These are phyloP conservation scores for Henicopernis longicauda DNA, from an alignment of 2,113 vertebrate genomes.

Conservation along the genomic window DNA sequence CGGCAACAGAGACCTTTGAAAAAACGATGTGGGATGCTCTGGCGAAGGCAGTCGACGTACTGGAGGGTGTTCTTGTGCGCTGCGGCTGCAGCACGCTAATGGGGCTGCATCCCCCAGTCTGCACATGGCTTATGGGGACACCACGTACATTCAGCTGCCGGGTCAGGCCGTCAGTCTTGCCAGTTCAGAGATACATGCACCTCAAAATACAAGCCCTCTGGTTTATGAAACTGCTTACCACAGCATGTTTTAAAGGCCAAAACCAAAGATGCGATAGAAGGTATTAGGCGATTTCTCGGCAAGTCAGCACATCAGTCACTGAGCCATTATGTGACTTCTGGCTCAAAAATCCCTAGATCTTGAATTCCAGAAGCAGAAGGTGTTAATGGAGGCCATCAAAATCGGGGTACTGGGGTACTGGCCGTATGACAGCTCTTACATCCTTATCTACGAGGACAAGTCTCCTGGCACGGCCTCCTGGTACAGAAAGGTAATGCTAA, in stretches of 20 bases:
- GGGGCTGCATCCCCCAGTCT: neutral
- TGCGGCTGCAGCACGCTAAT: neutral
- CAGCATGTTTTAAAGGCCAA: neutral
- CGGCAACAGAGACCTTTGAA: neutral
- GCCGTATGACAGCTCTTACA: neutral
- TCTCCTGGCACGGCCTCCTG: neutral
- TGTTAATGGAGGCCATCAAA: neutral
- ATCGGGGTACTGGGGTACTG: rapidly evolving
- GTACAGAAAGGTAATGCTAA: neutral
- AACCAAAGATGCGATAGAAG: neutral
- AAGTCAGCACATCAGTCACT: neutral
- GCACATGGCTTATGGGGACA: neutral
- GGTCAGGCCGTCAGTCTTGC: neutral
- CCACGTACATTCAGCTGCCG: neutral
- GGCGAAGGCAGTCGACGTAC: rapidly evolving
- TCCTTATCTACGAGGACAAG: neutral
- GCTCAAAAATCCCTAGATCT: neutral
- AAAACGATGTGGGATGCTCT: neutral
- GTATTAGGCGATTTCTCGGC: neutral
- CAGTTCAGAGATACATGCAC: neutral
- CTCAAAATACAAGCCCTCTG: neutral
- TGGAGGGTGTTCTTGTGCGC: neutral
- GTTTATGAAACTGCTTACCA: neutral
- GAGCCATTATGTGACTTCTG: neutral
- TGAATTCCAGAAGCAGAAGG: neutral